Percentiles rank a stretch among this genome's conserved stretches.
These are phyloP conservation scores for Rugalucina vietnamica DNA, from an alignment of 2,888 invertebrate genomes.

Conservation along the genomic window DNA sequence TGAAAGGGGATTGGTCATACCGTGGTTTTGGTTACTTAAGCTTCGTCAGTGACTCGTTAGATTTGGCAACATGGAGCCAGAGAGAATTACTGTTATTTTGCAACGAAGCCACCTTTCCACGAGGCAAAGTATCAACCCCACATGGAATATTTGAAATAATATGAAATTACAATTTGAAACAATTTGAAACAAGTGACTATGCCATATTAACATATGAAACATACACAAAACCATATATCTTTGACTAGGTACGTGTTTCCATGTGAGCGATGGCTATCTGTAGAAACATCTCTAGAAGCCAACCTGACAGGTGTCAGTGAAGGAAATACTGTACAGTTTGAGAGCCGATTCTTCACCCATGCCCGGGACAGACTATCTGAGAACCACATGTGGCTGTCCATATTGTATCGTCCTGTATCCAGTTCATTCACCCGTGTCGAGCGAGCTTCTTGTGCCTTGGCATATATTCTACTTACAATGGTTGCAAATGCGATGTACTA, in stretches of 20 bases:
- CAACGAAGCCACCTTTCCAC: too few species aligned
- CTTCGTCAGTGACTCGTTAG: too few species aligned
- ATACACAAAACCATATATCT: too few species aligned
- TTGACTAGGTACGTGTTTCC: constrained; percentile 66
- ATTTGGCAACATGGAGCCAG: too few species aligned
- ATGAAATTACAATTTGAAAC: too few species aligned
- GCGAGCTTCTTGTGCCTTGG: constrained; percentile 81
- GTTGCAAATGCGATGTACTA: constrained; percentile 84
- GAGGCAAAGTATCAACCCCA: too few species aligned
- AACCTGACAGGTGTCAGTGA: constrained; percentile 13
- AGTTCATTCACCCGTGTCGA: constrained; percentile 82
- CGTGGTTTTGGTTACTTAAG: too few species aligned
- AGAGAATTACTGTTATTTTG: too few species aligned
- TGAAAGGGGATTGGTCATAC: too few species aligned
- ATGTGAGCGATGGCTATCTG: constrained; percentile 64
- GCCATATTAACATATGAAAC: too few species aligned
- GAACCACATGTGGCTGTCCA: constrained; percentile 84
- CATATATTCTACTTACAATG: constrained; percentile 84
- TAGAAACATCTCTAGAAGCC: constrained; percentile 46
- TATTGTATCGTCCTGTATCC: constrained; percentile 82
- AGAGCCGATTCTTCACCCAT: constrained; percentile 60
- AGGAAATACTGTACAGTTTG: constrained; percentile 38
- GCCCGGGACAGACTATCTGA: constrained; percentile 75
- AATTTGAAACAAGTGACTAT: too few species aligned
- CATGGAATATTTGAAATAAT: too few species aligned